A percentile compares a stretch with the other conserved stretches of the same genome.
These are phyloP conservation scores for Dendropsophus ebraccatus DNA, from an alignment of 2,113 vertebrate genomes.

Conservation along the genomic window DNA sequence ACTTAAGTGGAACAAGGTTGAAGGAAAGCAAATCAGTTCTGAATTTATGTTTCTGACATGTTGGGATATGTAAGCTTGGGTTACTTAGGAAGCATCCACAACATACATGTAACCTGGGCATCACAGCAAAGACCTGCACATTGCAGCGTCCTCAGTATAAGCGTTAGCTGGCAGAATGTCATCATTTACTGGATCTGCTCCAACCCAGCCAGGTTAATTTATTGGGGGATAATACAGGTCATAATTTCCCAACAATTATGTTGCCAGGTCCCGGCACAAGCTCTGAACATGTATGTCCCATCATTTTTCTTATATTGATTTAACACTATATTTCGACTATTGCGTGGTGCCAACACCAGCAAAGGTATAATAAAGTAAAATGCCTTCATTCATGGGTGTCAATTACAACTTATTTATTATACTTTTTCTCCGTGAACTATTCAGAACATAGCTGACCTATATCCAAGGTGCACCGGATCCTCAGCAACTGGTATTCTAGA, in stretches of 20 bases:
- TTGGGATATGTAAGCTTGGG: neutral
- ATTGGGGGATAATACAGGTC: neutral
- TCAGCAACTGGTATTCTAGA: neutral
- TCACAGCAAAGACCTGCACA: neutral
- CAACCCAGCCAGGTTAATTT: neutral
- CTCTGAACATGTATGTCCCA: neutral
- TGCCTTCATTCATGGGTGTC: neutral
- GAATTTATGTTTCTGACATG: neutral
- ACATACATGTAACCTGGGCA: neutral
- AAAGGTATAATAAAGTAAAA: slow-evolving; percentile 1
- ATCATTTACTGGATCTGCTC: neutral
- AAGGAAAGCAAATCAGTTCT: neutral
- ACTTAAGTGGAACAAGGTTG: neutral
- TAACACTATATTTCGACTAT: neutral
- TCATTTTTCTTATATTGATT: neutral
- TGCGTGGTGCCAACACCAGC: neutral
- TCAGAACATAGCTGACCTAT: neutral
- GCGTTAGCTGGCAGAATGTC: neutral
- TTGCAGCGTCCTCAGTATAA: neutral
- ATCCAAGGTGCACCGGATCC: neutral
- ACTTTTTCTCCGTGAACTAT: neutral
- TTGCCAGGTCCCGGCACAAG: neutral
- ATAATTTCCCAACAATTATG: slow-evolving; percentile 15
- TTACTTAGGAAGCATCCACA: neutral
- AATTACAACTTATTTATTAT: neutral